These are phyloP conservation scores for Huso huso DNA, from an alignment of 2,797 vertebrate genomes.

Conservation along the genomic window DNA sequence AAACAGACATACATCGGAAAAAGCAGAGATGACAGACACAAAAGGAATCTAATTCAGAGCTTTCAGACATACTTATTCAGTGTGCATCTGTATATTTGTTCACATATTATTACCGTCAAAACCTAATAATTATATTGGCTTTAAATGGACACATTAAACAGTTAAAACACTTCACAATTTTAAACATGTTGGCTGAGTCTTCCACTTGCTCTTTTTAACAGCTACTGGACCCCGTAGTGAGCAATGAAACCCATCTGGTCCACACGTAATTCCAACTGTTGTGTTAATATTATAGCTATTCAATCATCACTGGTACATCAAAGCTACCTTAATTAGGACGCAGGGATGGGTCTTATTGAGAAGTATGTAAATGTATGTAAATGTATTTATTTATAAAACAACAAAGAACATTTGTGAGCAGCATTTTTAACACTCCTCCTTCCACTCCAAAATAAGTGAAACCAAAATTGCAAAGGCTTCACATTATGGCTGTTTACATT, in stretches of 20 bases:
- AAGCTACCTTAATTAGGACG: conserved; percentile 42
- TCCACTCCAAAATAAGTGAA: conserved; percentile 4
- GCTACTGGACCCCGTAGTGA: conserved; percentile 66
- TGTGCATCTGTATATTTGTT: no score
- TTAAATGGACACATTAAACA: conserved; percentile 49
- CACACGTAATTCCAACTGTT: conserved; percentile 66
- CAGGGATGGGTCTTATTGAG: not conserved
- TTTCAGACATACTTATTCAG: no score
- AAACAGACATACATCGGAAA: no score
- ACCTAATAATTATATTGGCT: conserved; percentile 31
- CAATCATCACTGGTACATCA: conserved; percentile 24
- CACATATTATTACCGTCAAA: no score
- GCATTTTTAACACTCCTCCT: not conserved
- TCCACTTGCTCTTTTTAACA: conserved; percentile 57
- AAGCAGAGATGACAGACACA: no score
- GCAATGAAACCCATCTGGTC: conserved; percentile 68
- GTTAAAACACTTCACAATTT: conserved; percentile 47
- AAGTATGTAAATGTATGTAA: not conserved
- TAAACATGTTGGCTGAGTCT: conserved; percentile 51
- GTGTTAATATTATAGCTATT: conserved; percentile 64
- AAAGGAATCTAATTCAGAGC: no score
- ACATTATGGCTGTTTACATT: not conserved
- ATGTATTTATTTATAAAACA: not conserved
- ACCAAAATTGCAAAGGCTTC: not conserved
- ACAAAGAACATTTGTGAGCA: not conserved